Conservation (phyloP, 2,888 invertebrate species). For the Stegana nigrithorax region DNA sequence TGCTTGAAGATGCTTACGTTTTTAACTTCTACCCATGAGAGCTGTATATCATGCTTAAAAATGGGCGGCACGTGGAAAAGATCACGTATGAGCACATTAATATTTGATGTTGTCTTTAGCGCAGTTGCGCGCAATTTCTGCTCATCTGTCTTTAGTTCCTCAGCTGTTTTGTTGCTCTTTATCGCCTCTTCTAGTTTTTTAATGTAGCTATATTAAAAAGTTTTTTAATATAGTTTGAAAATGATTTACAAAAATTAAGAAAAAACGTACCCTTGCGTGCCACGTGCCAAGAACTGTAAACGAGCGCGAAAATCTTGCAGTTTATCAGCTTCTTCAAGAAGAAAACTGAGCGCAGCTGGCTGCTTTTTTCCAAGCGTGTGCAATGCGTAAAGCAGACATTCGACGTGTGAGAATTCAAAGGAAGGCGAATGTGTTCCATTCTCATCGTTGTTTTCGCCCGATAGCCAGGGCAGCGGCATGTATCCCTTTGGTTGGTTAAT, state of each 20-base stretch:
- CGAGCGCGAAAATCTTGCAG: conserved; percentile 88
- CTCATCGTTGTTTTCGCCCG: conserved; percentile 72
- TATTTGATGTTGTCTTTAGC: conserved; percentile 90
- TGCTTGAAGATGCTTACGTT: too few species aligned
- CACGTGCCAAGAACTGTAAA: conserved; percentile 91
- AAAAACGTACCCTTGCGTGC: conserved; percentile 82
- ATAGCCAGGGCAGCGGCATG: conserved; percentile 87
- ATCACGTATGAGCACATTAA: conserved; percentile 91
- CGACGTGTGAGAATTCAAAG: conserved; percentile 92
- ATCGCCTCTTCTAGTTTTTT: conserved; percentile 69
- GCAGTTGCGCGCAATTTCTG: conserved; percentile 83
- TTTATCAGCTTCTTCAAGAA: conserved; percentile 77
- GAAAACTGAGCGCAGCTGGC: conserved; percentile 80
- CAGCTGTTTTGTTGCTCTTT: conserved; percentile 78
- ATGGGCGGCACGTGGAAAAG: conserved; percentile 94
- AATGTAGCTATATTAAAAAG: conserved; percentile 53
- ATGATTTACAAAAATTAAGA: conserved; percentile 66
- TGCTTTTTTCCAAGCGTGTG: conserved; percentile 83
- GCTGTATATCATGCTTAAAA: conserved; percentile 84
- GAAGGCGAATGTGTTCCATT: conserved; percentile 76
- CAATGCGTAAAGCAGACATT: conserved; percentile 84
- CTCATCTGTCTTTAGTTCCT: conserved; percentile 82
- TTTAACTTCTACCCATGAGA: conserved; percentile 78
- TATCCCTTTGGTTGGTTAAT: conserved; percentile 73
- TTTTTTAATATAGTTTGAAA: background rate